These are phyloP conservation scores for Ptilonorhynchus violaceus DNA, from an alignment of 2,113 vertebrate genomes.

Conservation along the genomic window DNA sequence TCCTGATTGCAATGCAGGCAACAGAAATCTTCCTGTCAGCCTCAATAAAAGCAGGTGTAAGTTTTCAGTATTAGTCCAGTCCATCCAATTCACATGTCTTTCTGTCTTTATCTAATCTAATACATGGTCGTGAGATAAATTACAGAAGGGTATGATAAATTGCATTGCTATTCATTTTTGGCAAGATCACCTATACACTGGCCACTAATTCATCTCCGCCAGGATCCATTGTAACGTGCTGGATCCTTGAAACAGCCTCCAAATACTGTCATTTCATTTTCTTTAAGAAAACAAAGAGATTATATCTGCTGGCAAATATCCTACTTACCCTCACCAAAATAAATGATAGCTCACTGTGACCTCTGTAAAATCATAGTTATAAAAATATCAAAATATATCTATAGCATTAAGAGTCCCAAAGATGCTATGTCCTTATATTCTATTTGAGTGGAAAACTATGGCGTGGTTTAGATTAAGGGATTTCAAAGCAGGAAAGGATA, in stretches of 20 bases:
- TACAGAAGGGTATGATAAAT: conserved; percentile 48
- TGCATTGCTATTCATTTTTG: conserved; percentile 51
- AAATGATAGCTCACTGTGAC: neutral
- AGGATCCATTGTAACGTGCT: neutral
- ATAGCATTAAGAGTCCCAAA: neutral
- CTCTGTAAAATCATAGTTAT: neutral
- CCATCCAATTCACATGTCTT: conserved; percentile 39
- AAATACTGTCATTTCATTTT: neutral
- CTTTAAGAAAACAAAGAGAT: conserved; percentile 28
- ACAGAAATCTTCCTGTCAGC: conserved; percentile 48
- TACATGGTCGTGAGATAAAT: conserved; percentile 50
- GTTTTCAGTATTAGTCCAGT: conserved; percentile 30
- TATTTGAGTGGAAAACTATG: neutral
- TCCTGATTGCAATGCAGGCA: conserved; percentile 6
- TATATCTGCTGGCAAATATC: neutral
- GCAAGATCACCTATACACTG: conserved; percentile 37
- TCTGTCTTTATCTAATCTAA: conserved; percentile 63
- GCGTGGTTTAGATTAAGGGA: neutral
- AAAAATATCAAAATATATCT: neutral
- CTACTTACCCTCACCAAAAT: neutral
- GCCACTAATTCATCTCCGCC: conserved; percentile 48
- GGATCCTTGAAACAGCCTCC: conserved; percentile 19
- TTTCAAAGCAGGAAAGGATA: neutral
- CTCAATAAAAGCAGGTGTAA: conserved; percentile 44
- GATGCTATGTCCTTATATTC: neutral